Evolutionary conservation across 2,113 vertebrate genomes (phyloP).

Genomic region (Sphyrna mokarran): DNA sequence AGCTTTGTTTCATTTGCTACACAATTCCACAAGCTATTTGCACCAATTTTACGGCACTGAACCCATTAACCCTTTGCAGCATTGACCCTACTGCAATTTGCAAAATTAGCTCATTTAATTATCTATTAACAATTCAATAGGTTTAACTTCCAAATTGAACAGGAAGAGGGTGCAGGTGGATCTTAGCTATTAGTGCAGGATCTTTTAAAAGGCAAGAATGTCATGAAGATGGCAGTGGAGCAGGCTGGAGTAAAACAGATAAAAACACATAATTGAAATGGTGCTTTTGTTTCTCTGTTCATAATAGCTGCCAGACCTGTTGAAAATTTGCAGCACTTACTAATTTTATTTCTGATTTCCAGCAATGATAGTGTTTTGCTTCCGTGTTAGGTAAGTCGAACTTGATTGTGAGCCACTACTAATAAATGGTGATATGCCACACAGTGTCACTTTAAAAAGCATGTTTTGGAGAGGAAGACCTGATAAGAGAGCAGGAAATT

Average conservation of each 20-base stretch:
- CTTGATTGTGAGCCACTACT: not conserved
- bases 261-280: too few species aligned
- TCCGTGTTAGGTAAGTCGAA: not conserved
- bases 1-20: not conserved
- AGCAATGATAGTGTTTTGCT: too few species aligned
- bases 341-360: too few species aligned
- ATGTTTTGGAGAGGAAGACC: not conserved
- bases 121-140: not conserved
- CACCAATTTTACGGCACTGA: not conserved
- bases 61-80: not conserved
- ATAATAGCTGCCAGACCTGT: too few species aligned
- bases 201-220: not conserved
- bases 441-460: not conserved
- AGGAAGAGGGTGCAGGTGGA: not conserved
- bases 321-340: too few species aligned
- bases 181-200: not conserved
- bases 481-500: not conserved
- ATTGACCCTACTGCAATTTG: not conserved
- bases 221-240: not conserved
- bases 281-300: too few species aligned
- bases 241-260: not conserved
- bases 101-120: not conserved
- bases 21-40: not conserved
- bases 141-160: not conserved
- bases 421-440: not conserved